Base-by-base conservation (phyloP, 2,797 vertebrate genomes). In the Dendrocincla fuliginosa region DNA sequence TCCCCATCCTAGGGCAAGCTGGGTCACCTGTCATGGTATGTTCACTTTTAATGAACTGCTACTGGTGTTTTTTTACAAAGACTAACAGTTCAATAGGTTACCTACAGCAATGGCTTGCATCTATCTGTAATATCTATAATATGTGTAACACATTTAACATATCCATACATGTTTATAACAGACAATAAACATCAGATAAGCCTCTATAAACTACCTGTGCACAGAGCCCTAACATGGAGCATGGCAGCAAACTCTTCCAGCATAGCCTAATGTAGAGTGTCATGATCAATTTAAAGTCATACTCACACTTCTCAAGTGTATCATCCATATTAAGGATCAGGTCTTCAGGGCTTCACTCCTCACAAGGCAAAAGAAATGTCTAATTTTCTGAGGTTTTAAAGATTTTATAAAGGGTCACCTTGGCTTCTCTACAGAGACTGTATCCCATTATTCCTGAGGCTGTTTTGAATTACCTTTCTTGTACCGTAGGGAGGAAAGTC, bases 391-490 rank as follows among this genome's bases (percentile, higher is more conserved):
- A 56, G 55, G 13, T 88, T 94, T 93, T 69, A 74, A 92, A 78
- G 69, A 47, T 59, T 82, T 18, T 56, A 5, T 32, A 37, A 46
- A 79, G 19, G n/a, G 57, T 87, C 39, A 73, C 79, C 69, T 84
- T 84, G 65, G 55, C 25, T 91, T 81, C 75, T 69, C 41, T 84
- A 47, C 23, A 37, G 77, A 59, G 65, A 16, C 61, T 75, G 57
- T 59, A 69, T 73, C 55, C 42, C 32, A 42, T 88, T 91, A 56
- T 71, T 90, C 15, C 52, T 23, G 23, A 37, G 25, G 44, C 82
- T 93, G 67, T 55, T 93, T 93, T 76, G 59, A 76, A 88, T 93
- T 69, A 69, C 18, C n/a, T 88, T 65, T 86, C 74, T 49, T 59
- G 20, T 65, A 23, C 25, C 70, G 25, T 13, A 69, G 37, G 37